Evolutionary conservation across 2,113 vertebrate genomes (phyloP), one percentile per base, ranked within the genome.

Genomic region (Rhodinocichla rosea): DNA sequence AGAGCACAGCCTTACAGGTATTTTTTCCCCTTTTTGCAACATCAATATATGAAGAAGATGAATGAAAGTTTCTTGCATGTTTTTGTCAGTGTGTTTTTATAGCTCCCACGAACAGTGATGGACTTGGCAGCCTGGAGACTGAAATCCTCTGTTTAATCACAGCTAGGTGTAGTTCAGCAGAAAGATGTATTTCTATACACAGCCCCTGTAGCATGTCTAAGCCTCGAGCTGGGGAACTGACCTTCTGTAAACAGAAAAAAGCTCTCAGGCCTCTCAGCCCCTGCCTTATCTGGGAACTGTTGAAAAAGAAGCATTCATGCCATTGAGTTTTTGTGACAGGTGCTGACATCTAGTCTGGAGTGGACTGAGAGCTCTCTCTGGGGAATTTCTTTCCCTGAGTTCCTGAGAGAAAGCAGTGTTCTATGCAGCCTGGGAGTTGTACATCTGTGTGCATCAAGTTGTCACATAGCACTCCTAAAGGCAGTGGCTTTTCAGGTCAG

Each of bases 71-170:
- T 40, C 68, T 57, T 95, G 85, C 88, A 84, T 95, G 88, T 90
- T 95, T 95, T 94, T 95, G 73, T 96, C 88, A 82, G 92, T 73
- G 56, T 90, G 69, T 52, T 94, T 93, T 89, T 90, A 87, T 57
- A 84, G 60, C 83, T 96, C 28, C 76, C 52, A 6, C 10, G 23
- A 89, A 89, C 73, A 60, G 86, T 71, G 80, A 88, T 90, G 88
- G 92, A 92, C 86, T 87, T 92, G 76, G 84, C 89, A 95, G 95
- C 91, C 81, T 74, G 24, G 91, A 89, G 89, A 95, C 90, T 71
- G 79, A 96, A 96, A 96, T 92, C 59, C 86, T 96, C 91, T 78
- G 64, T 95, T 97, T 94, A 97, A 92, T 97, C 95, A 94, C 83
- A 92, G n/a, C 59, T 40, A 75, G 90, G 44, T 90, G 20, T 22